Conservation (phyloP, 2,113 vertebrate genomes). For the Muntiacus reevesi region DNA sequence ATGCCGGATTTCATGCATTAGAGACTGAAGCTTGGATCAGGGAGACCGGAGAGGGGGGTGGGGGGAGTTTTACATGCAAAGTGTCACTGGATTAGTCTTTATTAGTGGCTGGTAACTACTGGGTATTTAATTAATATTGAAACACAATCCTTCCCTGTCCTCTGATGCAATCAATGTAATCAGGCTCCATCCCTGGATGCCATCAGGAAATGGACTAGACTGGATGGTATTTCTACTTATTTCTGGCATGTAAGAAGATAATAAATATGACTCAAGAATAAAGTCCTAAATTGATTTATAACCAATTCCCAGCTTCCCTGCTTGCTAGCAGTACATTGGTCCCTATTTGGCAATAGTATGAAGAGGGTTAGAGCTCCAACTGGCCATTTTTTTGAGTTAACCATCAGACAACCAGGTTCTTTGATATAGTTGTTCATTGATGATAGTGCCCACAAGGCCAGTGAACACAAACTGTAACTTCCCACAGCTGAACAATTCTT, state of each 20-base stretch:
- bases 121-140: not conserved
- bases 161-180: not conserved
- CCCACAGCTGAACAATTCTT: not conserved
- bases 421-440: not conserved
- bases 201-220: conserved; percentile 19
- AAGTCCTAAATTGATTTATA: not conserved
- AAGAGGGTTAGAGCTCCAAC: not conserved
- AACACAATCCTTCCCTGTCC: not conserved
- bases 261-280: not conserved
- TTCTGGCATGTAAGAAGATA: not conserved
- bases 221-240: not conserved
- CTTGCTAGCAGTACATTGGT: not conserved
- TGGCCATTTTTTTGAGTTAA: not conserved
- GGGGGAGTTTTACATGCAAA: not conserved
- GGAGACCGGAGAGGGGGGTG: not conserved
- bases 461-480: not conserved
- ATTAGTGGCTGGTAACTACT: not conserved
- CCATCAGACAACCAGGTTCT: not conserved
- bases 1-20: not conserved
- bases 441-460: not conserved
- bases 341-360: not conserved
- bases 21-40: not conserved
- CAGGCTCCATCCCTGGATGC: not conserved
- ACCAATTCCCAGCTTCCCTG: not conserved
- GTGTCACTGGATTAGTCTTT: not conserved